Evolutionary conservation across 2,797 vertebrate genomes (phyloP), one percentile per base, ranked within the genome.

Genomic region (Enteromius argenteus): DNA sequence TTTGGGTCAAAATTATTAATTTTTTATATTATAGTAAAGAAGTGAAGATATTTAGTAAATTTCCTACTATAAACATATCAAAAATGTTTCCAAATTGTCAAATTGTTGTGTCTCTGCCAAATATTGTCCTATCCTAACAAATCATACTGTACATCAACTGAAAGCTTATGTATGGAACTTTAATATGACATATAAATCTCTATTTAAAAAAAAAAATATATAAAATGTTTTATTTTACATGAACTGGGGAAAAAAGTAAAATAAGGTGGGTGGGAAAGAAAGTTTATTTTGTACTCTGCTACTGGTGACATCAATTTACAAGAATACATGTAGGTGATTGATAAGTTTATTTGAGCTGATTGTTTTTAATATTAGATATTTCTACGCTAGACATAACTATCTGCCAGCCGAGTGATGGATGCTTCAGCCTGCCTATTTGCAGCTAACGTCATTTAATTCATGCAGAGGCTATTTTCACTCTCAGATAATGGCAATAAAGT

Each of bases 401-500:
- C 72, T 42, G 80, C 19, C 39, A 44, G 62, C 42, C 37, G 15
- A 53, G 72, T 77, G 73, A 68, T 44, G 19, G 60, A 68, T 67
- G 60, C 60, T 23, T 56, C n/a, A 66, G 60, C 46, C 32, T 13
- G 46, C 37, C 64, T 76, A 77, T 77, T 64, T 35, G 37, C 64
- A 46, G 3, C 62, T n/a, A 58, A 56, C 37, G 35, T 53, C 72
- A 83, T 56, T 76, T 84, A 58, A 84, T 84, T 77, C 74, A 84
- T 84, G 35, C 81, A 68, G 35, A 58, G 49, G 49, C 73, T 68
- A 77, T 83, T 77, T 84, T 69, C 49, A 46, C 74, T 68, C 49
- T 60, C 81, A 79, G 66, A 83, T 78, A 72, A 81, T 83, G 58
- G 39, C 53, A 76, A 67, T 86, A 79, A 83, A 67, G 42, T 79